Evolutionary conservation across 2,113 vertebrate genomes (phyloP).

Genomic region (Columba janthina): DNA sequence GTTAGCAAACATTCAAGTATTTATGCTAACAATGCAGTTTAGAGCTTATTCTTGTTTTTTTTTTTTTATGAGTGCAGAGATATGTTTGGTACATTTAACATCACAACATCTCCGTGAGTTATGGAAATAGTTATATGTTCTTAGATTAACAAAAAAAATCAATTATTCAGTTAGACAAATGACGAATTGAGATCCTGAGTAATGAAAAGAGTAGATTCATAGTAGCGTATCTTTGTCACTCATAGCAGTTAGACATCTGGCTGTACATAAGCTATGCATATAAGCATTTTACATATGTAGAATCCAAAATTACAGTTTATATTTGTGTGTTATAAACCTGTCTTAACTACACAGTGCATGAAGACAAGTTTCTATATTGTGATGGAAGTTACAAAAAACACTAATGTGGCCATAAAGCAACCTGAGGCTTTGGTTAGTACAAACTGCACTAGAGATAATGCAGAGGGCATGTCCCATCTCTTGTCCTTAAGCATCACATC

Average conservation of each 20-base stretch:
- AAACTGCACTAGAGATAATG: neutral
- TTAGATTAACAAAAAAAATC: neutral
- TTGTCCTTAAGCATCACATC: neutral
- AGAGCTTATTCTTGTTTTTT: neutral
- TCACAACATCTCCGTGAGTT: neutral
- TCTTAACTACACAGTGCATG: neutral
- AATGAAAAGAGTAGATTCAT: neutral
- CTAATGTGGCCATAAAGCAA: neutral
- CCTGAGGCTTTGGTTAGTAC: neutral
- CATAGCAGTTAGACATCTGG: neutral
- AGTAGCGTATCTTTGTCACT: neutral
- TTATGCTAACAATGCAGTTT: neutral
- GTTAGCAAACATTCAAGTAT: neutral
- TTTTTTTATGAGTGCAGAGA: neutral
- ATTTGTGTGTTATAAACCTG: neutral
- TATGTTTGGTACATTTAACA: neutral
- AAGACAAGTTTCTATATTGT: neutral
- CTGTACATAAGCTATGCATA: neutral
- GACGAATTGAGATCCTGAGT: neutral
- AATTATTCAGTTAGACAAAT: neutral
- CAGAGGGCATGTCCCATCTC: neutral
- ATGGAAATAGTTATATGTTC: neutral
- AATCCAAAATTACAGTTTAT: neutral
- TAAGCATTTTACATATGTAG: neutral
- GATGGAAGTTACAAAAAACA: neutral